A percentile compares a stretch with the other conserved stretches of the same genome.
phyloP scores from a whole-genome alignment of 1,140 invertebrate species.

The Aphis gossypii region DNA sequence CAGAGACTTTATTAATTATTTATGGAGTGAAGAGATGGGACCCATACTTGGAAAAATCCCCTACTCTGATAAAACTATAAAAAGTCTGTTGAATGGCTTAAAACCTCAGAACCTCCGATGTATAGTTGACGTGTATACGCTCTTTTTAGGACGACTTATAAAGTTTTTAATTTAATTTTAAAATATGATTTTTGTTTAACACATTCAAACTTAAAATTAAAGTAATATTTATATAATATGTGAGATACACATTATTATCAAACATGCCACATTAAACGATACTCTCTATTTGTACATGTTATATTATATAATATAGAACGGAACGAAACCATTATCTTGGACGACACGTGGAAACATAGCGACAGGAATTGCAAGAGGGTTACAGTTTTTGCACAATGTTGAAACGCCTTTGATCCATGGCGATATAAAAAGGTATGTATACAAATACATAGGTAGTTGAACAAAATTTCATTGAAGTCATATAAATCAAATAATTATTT shows the following conservation, averaged over 20 bases:
- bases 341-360: slow-evolving; percentile 79
- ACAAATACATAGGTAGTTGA: background rate
- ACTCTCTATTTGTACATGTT: background rate
- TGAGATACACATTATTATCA: background rate
- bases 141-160: too few relatives aligned
- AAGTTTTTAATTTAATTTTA: too few relatives aligned
- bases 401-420: slow-evolving; percentile 88
- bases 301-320: slow-evolving; percentile 64
- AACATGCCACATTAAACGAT: background rate
- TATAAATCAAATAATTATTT: background rate
- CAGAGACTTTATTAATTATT: too few relatives aligned
- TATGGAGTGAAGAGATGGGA: too few relatives aligned
- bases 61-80: too few relatives aligned
- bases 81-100: too few relatives aligned
- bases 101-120: too few relatives aligned
- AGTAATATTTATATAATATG: too few relatives aligned
- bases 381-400: slow-evolving; percentile 89
- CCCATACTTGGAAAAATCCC: too few relatives aligned
- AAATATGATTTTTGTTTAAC: too few relatives aligned
- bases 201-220: background rate
- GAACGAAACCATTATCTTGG: slow-evolving; percentile 76
- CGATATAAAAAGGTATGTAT: slow-evolving; percentile 82
- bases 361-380: slow-evolving; percentile 83
- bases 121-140: too few relatives aligned
- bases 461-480: background rate